Evolutionary conservation across 2,113 vertebrate genomes (phyloP).

Genomic region (Limnothrissa miodon): DNA sequence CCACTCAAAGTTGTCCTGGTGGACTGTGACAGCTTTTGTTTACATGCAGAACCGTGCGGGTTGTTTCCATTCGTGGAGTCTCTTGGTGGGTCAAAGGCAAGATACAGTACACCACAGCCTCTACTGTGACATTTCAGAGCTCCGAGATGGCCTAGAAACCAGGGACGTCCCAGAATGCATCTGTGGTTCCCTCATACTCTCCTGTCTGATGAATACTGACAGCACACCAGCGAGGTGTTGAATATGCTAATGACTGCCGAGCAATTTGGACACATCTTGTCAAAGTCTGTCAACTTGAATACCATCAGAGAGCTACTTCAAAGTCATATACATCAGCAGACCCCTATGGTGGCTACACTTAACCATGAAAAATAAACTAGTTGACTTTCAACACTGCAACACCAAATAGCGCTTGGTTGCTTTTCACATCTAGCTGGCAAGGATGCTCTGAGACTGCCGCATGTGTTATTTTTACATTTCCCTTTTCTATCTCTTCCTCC

Average conservation of each 20-base stretch:
- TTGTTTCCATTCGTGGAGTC: constrained; percentile 39
- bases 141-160: constrained; percentile 22
- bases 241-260: constrained; percentile 57
- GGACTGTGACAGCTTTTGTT: not conserved
- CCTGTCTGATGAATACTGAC: constrained; percentile 45
- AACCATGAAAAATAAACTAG: not conserved
- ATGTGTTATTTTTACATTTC: too few species aligned
- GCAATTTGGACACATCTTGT: constrained; percentile 53
- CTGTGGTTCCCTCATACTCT: constrained; percentile 28
- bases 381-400: not conserved
- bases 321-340: not conserved
- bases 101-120: not conserved
- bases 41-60: not conserved
- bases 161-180: constrained; percentile 38
- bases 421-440: not conserved
- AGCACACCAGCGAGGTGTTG: constrained; percentile 49
- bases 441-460: too few species aligned
- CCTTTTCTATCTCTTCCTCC: not conserved
- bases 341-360: not conserved
- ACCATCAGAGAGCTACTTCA: constrained; percentile 8
- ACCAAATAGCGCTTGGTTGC: not conserved
- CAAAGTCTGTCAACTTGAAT: constrained; percentile 49
- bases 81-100: constrained; percentile 33
- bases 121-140: not conserved
- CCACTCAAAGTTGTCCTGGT: not conserved